Evolutionary conservation across 2,113 vertebrate species (phyloP).

Genomic region (Synodontis membranacea): DNA sequence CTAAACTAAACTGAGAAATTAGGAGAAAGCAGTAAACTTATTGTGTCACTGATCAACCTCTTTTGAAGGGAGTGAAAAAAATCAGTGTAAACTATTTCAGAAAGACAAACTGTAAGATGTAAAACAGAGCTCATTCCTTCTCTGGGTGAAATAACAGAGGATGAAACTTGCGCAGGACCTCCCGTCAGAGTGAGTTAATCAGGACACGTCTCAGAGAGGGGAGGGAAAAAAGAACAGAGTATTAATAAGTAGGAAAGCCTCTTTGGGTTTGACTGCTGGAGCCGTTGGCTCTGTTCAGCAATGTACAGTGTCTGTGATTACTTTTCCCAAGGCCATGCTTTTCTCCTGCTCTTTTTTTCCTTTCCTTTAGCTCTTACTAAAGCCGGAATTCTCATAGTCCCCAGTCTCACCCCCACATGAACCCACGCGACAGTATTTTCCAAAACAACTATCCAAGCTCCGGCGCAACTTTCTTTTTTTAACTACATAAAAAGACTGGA

Average conservation of each 20-base stretch:
- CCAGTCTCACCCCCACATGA: slow-evolving; percentile 4
- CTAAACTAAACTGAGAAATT: background rate
- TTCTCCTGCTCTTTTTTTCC: slow-evolving; percentile 3
- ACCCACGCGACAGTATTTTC: background rate
- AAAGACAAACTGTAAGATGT: background rate
- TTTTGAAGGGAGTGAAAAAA: background rate
- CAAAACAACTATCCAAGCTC: background rate
- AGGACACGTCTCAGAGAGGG: slow-evolving; percentile 14
- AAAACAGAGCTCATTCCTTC: background rate
- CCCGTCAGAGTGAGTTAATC: slow-evolving; percentile 18
- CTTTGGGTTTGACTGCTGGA: slow-evolving; percentile 10
- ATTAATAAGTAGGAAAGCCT: slow-evolving; percentile 19
- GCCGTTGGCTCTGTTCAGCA: slow-evolving; percentile 49
- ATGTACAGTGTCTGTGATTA: slow-evolving; percentile 57
- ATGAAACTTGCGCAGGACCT: background rate
- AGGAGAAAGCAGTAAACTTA: background rate
- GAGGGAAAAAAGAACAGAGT: background rate
- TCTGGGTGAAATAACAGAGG: background rate
- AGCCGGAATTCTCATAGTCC: slow-evolving; percentile 1
- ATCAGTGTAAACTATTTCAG: background rate
- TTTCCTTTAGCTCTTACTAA: slow-evolving; percentile 49
- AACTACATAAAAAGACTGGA: background rate
- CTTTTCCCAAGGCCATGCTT: slow-evolving; percentile 67
- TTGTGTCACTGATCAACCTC: background rate
- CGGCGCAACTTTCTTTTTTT: background rate